phyloP scores from a whole-genome alignment of 2,888 invertebrate genomes.

The Andrena chrysosceles region DNA sequence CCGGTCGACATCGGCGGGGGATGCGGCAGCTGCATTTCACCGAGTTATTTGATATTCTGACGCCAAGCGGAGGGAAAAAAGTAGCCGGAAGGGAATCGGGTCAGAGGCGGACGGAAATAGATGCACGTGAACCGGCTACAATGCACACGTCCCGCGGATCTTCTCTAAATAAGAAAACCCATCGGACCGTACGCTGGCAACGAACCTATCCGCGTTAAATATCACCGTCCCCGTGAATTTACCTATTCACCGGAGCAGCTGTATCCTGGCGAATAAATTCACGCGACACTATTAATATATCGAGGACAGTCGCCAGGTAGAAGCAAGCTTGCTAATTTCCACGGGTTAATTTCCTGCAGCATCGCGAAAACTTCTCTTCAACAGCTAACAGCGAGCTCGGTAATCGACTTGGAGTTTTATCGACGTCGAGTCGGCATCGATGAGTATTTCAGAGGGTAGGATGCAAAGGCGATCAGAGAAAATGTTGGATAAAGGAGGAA shows the following conservation, averaged over 20 bases:
- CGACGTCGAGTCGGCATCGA: background rate
- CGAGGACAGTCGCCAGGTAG: background rate
- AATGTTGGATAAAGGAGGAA: background rate
- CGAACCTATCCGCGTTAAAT: constrained; percentile 6
- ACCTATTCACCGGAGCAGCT: background rate
- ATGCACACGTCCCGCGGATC: background rate
- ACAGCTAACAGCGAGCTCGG: too few species aligned
- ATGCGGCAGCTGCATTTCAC: background rate
- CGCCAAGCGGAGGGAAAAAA: constrained; percentile 10
- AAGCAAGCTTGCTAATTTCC: too few species aligned
- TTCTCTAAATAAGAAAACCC: constrained; percentile 10
- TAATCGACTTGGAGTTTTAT: background rate
- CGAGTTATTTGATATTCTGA: constrained; percentile 42
- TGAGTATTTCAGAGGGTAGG: background rate
- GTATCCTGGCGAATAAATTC: background rate
- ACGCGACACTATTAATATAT: background rate
- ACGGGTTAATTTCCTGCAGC: too few species aligned
- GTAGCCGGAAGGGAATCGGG: constrained; percentile 31
- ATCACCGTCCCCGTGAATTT: background rate
- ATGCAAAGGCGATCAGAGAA: background rate
- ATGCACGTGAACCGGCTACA: background rate
- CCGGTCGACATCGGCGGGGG: background rate
- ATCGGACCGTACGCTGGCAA: background rate
- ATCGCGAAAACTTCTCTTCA: background rate
- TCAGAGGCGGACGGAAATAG: constrained; percentile 22